Conservation (phyloP, 2,888 invertebrate species). For the Synergus japonicus region DNA sequence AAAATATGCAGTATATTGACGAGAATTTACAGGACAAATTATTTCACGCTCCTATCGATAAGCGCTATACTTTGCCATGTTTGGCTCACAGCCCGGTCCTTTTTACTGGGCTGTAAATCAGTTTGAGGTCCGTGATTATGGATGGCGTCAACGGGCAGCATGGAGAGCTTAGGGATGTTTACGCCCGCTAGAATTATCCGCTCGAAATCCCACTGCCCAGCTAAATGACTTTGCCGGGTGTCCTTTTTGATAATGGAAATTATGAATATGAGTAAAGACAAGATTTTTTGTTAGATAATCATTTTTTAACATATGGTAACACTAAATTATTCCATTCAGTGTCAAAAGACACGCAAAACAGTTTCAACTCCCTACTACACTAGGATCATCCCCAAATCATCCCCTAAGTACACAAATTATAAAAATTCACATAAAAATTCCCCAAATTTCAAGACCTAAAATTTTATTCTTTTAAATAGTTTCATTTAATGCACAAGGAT, state of each 20-base stretch:
- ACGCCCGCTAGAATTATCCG: slow-evolving; percentile 13
- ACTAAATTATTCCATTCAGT: too few species aligned
- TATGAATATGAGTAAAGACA: background rate
- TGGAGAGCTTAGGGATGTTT: slow-evolving; percentile 10
- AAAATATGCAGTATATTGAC: background rate
- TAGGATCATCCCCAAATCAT: too few species aligned
- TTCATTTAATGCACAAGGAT: too few species aligned
- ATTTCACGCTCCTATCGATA: background rate
- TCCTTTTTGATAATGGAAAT: background rate
- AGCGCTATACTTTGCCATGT: background rate
- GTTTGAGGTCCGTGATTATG: slow-evolving; percentile 27
- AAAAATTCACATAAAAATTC: too few species aligned
- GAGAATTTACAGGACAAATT: slow-evolving; percentile 1
- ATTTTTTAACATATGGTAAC: background rate
- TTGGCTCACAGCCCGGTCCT: background rate
- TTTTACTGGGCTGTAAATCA: slow-evolving; percentile 22
- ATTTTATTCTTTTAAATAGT: too few species aligned
- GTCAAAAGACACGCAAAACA: too few species aligned
- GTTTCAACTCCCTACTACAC: too few species aligned
- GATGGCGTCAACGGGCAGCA: background rate
- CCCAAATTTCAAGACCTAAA: too few species aligned
- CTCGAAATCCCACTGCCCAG: background rate
- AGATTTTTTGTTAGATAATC: background rate
- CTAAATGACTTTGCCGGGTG: background rate
- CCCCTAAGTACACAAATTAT: too few species aligned